phyloP scores from a whole-genome alignment of 2,113 vertebrate genomes.

The Phylloscopus whistleri region DNA sequence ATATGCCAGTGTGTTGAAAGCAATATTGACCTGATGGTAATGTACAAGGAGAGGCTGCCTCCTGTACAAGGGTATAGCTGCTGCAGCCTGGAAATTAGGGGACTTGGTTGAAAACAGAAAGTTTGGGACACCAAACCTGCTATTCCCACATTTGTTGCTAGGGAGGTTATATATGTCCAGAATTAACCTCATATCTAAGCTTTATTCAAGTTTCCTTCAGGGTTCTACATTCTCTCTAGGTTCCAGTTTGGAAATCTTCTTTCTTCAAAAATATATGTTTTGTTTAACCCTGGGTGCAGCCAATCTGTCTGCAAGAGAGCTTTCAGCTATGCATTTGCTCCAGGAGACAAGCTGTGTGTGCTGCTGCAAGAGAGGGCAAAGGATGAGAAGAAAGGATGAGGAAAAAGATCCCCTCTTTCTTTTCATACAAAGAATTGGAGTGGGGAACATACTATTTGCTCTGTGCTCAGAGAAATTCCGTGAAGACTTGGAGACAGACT shows the following conservation, averaged over 20 bases:
- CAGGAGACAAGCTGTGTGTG: background rate
- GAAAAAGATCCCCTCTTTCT: background rate
- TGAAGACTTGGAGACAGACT: background rate
- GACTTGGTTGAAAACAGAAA: background rate
- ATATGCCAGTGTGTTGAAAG: background rate
- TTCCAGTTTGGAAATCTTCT: background rate
- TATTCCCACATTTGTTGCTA: background rate
- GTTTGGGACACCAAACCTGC: background rate
- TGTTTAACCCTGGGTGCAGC: background rate
- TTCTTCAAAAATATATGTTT: background rate
- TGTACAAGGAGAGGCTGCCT: background rate
- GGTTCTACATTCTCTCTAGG: background rate
- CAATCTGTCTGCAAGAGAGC: background rate
- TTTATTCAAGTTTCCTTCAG: background rate
- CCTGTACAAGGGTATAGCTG: background rate
- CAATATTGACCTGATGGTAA: background rate
- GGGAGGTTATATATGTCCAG: background rate
- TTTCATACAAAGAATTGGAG: background rate
- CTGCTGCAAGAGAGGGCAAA: background rate
- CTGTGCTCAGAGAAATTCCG: background rate
- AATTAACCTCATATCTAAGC: background rate
- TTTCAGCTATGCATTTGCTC: background rate
- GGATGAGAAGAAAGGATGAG: background rate
- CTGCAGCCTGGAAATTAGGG: background rate
- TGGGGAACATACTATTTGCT: background rate